Evolutionary conservation across 2,888 invertebrate species (phyloP).

Genomic region (Amphipoea lucens): DNA sequence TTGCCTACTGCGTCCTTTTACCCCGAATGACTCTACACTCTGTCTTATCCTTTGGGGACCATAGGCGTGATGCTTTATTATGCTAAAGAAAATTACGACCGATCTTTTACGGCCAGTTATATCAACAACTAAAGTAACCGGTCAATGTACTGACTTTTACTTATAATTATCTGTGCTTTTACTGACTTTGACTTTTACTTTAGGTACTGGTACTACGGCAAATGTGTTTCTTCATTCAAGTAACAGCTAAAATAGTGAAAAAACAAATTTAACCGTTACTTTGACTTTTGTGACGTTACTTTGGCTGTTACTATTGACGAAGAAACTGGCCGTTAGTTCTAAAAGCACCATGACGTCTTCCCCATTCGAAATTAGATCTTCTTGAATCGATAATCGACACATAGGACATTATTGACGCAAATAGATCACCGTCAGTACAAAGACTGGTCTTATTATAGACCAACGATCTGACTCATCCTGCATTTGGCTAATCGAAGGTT

Average conservation of each 20-base stretch:
- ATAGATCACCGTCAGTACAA: slow-evolving; percentile 81
- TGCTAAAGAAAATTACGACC: neutral
- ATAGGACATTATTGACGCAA: slow-evolving; percentile 71
- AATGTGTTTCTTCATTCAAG: too few species aligned
- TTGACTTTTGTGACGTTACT: too few species aligned
- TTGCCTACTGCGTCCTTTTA: neutral
- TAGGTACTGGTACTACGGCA: too few species aligned
- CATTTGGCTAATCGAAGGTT: slow-evolving; percentile 87
- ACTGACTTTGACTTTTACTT: too few species aligned
- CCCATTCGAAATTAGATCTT: slow-evolving; percentile 54
- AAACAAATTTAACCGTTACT: too few species aligned
- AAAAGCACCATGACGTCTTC: slow-evolving; percentile 6
- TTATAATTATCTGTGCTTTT: too few species aligned
- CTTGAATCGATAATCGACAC: slow-evolving; percentile 65
- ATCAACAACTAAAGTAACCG: too few species aligned
- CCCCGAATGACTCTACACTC: neutral
- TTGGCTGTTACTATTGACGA: too few species aligned
- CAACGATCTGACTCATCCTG: slow-evolving; percentile 82
- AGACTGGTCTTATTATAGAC: slow-evolving; percentile 83
- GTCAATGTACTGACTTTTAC: too few species aligned
- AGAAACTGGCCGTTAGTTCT: neutral
- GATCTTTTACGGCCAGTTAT: neutral
- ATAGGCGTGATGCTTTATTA: neutral
- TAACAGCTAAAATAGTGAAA: too few species aligned
- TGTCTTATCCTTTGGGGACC: neutral